phyloP scores from a whole-genome alignment of 2,113 vertebrate species.

The Scomber scombrus region DNA sequence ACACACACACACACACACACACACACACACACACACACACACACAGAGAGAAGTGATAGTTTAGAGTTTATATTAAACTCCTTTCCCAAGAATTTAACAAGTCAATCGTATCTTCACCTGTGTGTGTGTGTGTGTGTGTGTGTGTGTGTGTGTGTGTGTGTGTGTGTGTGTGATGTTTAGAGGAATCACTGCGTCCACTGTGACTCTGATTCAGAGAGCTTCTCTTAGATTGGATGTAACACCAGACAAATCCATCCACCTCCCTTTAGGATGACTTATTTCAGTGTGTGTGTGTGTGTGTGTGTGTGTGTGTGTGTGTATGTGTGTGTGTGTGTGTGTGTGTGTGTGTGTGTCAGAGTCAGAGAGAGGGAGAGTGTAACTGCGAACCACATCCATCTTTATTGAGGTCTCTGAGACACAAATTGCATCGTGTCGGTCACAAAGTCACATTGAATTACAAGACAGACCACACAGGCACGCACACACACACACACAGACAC shows the following conservation, averaged over 20 bases:
- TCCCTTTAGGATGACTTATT: background rate
- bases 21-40: too few relatives aligned
- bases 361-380: background rate
- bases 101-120: too few relatives aligned
- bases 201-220: constrained; percentile 8
- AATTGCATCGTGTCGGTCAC: constrained; percentile 31
- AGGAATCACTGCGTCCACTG: background rate
- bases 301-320: background rate
- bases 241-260: constrained; percentile 6
- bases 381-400: constrained; percentile 43
- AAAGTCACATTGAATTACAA: constrained; percentile 52
- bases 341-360: background rate
- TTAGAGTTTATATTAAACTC: too few relatives aligned
- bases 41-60: too few relatives aligned
- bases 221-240: background rate
- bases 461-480: background rate
- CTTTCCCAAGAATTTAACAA: too few relatives aligned
- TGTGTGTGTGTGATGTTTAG: background rate
- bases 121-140: too few relatives aligned
- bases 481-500: too few relatives aligned
- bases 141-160: too few relatives aligned
- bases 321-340: constrained; percentile 4
- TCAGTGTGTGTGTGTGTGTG: background rate
- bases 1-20: too few relatives aligned
- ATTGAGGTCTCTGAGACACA: constrained; percentile 38